Conservation (phyloP, 2,888 invertebrate species). For the Agonopterix arenella region DNA sequence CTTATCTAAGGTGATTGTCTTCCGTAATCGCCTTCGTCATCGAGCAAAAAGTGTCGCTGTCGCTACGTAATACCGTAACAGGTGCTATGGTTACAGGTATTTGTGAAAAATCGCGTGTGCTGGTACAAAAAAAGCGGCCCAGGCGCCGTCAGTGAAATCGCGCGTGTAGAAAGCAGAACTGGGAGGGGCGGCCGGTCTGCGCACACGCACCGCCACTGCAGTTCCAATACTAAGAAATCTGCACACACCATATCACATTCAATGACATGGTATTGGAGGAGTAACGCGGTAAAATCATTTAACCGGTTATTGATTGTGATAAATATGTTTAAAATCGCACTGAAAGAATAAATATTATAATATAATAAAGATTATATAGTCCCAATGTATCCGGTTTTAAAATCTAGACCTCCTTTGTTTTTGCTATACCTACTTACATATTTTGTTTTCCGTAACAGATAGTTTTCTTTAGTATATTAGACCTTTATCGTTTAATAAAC, state of each 20-base stretch:
- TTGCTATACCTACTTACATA: too few species aligned
- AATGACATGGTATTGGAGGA: too few species aligned
- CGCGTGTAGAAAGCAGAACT: conserved; percentile 75
- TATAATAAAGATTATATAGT: too few species aligned
- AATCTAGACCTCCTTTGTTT: too few species aligned
- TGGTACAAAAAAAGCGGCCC: conserved; percentile 42
- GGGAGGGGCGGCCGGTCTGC: conserved; percentile 45
- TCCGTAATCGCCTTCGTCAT: conserved; percentile 11
- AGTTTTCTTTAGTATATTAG: too few species aligned
- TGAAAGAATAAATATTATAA: too few species aligned
- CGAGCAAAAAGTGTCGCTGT: conserved; percentile 10
- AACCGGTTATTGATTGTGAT: too few species aligned
- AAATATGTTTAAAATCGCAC: too few species aligned
- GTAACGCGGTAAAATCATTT: too few species aligned
- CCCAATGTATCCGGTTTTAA: too few species aligned
- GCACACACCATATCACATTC: background rate
- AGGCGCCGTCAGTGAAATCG: conserved; percentile 61
- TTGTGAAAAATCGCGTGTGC: conserved; percentile 61
- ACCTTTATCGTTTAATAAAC: too few species aligned
- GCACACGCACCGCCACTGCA: conserved; percentile 44
- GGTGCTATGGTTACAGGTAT: conserved; percentile 42
- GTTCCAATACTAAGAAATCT: conserved; percentile 24
- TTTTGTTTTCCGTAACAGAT: too few species aligned
- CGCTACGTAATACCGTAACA: conserved; percentile 23
- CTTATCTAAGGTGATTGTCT: background rate